Evolutionary conservation across 2,888 invertebrate genomes (phyloP).

Genomic region (Lamellibrachia columna): DNA sequence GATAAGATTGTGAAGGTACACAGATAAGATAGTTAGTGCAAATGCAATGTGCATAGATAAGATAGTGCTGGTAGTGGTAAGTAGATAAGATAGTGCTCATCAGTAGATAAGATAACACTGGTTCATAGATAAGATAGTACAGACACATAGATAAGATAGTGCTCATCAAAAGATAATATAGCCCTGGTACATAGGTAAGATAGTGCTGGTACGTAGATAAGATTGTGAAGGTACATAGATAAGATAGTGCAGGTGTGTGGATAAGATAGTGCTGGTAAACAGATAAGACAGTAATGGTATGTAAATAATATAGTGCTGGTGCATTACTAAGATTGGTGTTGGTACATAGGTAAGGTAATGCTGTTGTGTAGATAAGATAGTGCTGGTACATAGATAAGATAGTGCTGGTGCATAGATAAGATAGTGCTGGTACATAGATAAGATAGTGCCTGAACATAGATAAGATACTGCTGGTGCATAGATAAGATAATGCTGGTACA

Average conservation of each 20-base stretch:
- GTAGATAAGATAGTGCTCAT: too few relatives aligned
- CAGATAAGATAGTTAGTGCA: neutral
- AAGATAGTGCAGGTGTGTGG: neutral
- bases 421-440: neutral
- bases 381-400: conserved; percentile 73
- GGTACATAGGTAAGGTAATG: conserved; percentile 46
- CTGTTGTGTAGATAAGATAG: conserved; percentile 67
- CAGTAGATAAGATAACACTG: too few relatives aligned
- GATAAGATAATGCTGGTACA: neutral
- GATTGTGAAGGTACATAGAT: neutral
- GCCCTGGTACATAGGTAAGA: conserved; percentile 71
- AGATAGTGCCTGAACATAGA: neutral
- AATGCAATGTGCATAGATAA: too few relatives aligned
- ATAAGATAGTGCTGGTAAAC: neutral
- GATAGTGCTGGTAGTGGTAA: too few relatives aligned
- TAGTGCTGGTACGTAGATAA: conserved; percentile 75
- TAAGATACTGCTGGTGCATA: conserved; percentile 84
- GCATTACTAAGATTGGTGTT: conserved; percentile 82
- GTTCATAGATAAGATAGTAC: too few relatives aligned
- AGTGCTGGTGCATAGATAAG: conserved; percentile 72
- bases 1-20: neutral
- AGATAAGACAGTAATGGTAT: neutral
- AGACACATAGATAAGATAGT: too few relatives aligned
- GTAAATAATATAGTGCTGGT: conserved; percentile 60
- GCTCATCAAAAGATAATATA: too few relatives aligned